phyloP scores from a whole-genome alignment of 2,797 vertebrate species.

The Takifugu ocellatus region DNA sequence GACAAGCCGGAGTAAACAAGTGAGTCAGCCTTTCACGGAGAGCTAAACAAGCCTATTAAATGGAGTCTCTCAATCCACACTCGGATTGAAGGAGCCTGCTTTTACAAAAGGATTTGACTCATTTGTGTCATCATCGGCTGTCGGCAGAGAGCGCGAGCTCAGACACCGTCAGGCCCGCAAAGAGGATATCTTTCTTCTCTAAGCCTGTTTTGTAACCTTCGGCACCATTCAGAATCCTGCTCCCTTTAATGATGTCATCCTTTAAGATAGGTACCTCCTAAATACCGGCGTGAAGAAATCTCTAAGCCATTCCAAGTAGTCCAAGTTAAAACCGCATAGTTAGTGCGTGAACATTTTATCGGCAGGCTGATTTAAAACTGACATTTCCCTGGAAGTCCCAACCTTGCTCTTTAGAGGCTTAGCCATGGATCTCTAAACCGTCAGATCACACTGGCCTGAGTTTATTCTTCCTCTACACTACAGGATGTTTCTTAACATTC shows the following conservation, averaged over 20 bases:
- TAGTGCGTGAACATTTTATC: not conserved
- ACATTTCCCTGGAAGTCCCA: no score
- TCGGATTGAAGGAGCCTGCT: conserved; percentile 20
- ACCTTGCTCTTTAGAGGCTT: not conserved
- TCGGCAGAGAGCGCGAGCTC: conserved; percentile 12
- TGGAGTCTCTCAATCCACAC: conserved; percentile 31
- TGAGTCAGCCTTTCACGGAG: conserved; percentile 59
- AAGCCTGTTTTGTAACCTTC: conserved; percentile 34
- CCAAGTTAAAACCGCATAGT: not conserved
- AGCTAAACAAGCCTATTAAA: conserved; percentile 50
- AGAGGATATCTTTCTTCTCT: conserved; percentile 25
- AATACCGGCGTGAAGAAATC: conserved; percentile 9
- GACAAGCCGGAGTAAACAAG: conserved; percentile 54
- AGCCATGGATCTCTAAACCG: not conserved
- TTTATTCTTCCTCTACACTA: conserved; percentile 6
- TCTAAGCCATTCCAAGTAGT: not conserved
- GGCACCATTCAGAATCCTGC: conserved; percentile 6
- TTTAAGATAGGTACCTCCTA: conserved; percentile 5
- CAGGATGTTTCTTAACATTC: no score
- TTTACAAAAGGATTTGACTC: conserved; percentile 21
- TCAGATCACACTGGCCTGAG: conserved; percentile 7
- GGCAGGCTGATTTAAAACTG: no score
- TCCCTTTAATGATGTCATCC: conserved; percentile 21
- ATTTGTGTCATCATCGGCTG: conserved; percentile 34
- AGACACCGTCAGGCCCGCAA: conserved; percentile 13